Evolutionary conservation across 2,113 vertebrate species (phyloP).

Genomic region (Mus pahari): DNA sequence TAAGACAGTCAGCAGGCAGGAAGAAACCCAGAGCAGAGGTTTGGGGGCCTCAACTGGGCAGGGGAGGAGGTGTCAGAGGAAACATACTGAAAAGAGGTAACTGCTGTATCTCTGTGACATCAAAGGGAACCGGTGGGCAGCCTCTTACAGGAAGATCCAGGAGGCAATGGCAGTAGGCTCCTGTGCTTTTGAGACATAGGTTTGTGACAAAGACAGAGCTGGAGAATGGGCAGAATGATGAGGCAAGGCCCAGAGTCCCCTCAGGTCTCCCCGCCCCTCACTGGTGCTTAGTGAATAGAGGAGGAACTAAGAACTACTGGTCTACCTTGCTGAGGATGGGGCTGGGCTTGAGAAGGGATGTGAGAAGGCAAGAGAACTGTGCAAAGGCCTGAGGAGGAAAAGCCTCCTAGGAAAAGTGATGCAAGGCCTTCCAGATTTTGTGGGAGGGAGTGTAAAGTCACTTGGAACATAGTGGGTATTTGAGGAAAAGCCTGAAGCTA

Average conservation of each 20-base stretch:
- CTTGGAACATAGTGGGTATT: background rate
- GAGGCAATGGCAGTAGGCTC: background rate
- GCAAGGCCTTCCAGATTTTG: background rate
- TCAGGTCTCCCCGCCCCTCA: fast-evolving
- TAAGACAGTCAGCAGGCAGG: background rate
- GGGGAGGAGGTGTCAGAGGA: background rate
- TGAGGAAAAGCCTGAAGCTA: background rate
- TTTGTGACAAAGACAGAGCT: background rate
- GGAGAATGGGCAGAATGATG: background rate
- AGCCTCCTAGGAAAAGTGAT: background rate
- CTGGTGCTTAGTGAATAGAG: background rate
- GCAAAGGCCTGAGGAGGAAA: background rate
- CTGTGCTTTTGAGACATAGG: background rate
- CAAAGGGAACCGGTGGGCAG: background rate
- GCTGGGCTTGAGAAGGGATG: background rate
- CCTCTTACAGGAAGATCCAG: background rate
- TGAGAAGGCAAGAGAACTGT: background rate
- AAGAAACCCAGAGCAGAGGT: background rate
- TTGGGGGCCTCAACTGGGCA: background rate
- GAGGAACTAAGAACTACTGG: background rate
- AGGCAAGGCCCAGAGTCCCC: background rate
- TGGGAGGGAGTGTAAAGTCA: fast-evolving
- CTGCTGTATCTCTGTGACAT: background rate
- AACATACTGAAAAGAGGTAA: background rate
- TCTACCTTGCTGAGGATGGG: background rate